These are phyloP conservation scores for Gandaritis pyraliata DNA, from an alignment of 2,888 invertebrate species.

Conservation along the genomic window DNA sequence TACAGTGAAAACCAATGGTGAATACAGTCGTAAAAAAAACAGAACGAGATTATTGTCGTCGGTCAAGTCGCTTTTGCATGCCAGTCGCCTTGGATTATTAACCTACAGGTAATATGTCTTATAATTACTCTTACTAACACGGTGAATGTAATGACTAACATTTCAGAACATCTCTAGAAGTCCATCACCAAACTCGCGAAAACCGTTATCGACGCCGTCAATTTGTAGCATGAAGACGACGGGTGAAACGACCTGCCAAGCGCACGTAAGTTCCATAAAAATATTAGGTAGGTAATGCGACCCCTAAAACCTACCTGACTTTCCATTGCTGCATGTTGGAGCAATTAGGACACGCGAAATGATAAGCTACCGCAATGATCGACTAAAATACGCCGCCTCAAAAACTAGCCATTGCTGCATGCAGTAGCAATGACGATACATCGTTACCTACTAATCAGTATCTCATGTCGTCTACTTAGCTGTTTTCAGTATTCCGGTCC, in stretches of 20 bases:
- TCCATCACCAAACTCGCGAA: not conserved
- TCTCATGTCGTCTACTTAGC: no score
- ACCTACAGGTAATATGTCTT: not conserved
- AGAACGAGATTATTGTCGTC: no score
- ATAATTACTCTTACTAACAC: not conserved
- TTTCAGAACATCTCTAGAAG: not conserved
- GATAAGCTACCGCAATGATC: not conserved
- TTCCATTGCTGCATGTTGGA: slow-evolving; percentile 5
- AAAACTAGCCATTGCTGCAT: slow-evolving; percentile 2
- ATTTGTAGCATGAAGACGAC: not conserved
- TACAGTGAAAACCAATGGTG: no score
- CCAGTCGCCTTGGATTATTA: not conserved
- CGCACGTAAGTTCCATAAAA: not conserved
- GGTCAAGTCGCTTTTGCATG: not conserved
- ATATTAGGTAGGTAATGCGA: not conserved
- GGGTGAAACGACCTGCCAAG: no score
- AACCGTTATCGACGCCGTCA: not conserved
- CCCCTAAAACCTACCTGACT: not conserved
- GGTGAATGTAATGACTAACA: not conserved
- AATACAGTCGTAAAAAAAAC: no score
- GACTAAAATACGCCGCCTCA: not conserved
- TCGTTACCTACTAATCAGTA: no score
- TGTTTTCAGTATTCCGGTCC: no score
- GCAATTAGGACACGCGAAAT: not conserved
- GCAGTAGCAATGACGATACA: not conserved